These are phyloP conservation scores for Dolichallabes microphthalmus DNA, from an alignment of 2,113 vertebrate genomes.

Conservation along the genomic window DNA sequence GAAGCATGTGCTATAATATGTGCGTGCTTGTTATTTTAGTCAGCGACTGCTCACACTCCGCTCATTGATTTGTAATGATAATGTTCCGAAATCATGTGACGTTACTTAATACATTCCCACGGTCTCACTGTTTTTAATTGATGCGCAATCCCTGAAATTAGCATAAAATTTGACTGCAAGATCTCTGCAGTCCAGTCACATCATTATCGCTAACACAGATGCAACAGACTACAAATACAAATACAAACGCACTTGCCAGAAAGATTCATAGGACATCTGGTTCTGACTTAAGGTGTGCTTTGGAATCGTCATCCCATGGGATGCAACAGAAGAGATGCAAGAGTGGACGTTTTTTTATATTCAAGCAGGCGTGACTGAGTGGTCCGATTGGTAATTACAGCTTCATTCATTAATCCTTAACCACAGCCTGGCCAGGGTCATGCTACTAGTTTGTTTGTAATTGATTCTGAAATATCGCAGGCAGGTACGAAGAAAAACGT, in stretches of 20 bases:
- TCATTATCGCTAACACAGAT: not conserved
- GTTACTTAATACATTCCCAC: not conserved
- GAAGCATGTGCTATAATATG: constrained; percentile 30
- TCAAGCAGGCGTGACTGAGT: not conserved
- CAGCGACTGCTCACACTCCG: not conserved
- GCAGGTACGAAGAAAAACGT: not conserved
- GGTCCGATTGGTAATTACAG: not conserved
- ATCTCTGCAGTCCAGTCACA: no score
- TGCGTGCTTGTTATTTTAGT: not conserved
- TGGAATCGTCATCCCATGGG: not conserved
- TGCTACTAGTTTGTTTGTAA: not conserved
- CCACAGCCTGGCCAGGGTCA: not conserved
- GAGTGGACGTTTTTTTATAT: not conserved
- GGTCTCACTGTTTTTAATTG: not conserved
- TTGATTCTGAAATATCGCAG: not conserved
- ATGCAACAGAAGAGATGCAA: not conserved
- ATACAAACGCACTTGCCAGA: constrained; percentile 1
- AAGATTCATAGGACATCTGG: not conserved
- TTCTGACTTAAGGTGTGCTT: not conserved
- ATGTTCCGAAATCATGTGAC: not conserved
- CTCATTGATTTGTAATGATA: not conserved
- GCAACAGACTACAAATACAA: not conserved
- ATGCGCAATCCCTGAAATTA: not conserved
- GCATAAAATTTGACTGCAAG: not conserved
- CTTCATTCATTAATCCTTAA: constrained; percentile 9